Percentiles rank a stretch among this genome's conserved stretches.
Conservation (phyloP, 2,797 vertebrate species). For the Phoeniculus purpureus region DNA sequence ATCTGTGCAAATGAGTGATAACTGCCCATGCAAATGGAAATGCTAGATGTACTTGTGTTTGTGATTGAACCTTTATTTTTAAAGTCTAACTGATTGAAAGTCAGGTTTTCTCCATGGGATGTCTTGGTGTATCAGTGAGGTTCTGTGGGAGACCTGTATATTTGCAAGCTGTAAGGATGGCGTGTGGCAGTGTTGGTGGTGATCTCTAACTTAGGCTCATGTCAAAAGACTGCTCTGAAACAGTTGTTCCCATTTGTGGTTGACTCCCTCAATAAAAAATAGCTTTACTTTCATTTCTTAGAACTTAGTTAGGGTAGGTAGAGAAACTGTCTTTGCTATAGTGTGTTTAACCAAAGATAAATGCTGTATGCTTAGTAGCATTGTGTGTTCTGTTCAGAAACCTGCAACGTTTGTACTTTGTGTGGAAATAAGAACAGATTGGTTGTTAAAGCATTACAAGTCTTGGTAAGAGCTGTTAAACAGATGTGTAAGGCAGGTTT, state of each 20-base stretch:
- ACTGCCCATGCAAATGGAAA: background rate
- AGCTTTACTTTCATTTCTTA: background rate
- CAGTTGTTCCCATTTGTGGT: conserved; percentile 14
- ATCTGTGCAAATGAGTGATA: background rate
- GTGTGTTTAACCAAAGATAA: background rate
- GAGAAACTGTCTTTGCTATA: background rate
- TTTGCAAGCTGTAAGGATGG: background rate
- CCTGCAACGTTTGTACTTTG: background rate
- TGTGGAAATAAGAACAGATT: background rate
- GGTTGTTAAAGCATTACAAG: background rate
- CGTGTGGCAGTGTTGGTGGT: background rate
- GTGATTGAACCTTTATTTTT: background rate
- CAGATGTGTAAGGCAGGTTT: background rate
- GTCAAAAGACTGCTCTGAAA: conserved; percentile 24
- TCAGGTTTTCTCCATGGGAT: background rate
- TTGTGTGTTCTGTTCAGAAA: background rate
- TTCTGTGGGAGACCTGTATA: background rate
- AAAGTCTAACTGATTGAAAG: background rate
- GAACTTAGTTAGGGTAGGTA: background rate
- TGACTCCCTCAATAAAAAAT: background rate
- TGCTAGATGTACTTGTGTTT: background rate
- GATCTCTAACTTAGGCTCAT: background rate
- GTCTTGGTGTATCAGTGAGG: background rate
- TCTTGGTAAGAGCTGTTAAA: background rate
- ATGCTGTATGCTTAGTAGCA: background rate